These are phyloP conservation scores for Meleagris gallopavo DNA, from an alignment of 2,113 vertebrate genomes.

Conservation along the genomic window DNA sequence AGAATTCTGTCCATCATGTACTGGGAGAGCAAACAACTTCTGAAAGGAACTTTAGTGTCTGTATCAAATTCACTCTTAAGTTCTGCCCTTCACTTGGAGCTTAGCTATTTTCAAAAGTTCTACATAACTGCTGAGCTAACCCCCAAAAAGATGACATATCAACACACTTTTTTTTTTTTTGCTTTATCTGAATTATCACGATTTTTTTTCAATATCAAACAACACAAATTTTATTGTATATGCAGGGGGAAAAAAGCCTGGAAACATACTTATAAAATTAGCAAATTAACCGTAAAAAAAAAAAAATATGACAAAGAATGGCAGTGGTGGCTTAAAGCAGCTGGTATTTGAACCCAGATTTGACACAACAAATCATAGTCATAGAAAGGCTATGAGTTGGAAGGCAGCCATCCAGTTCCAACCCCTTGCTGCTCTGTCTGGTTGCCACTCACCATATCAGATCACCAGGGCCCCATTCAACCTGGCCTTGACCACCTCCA, in stretches of 20 bases:
- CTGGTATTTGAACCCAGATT: background rate
- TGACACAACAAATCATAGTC: background rate
- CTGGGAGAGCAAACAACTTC: background rate
- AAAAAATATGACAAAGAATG: background rate
- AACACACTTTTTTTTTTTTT: background rate
- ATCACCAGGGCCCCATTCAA: no score
- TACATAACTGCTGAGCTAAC: background rate
- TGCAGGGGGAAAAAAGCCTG: fast-evolving
- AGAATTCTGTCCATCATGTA: background rate
- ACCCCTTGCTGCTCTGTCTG: background rate
- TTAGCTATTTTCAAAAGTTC: background rate
- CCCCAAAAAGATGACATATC: background rate
- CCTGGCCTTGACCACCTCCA: no score
- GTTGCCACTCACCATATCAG: background rate
- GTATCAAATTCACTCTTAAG: background rate
- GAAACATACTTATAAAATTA: fast-evolving
- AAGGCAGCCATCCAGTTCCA: background rate
- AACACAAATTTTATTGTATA: background rate
- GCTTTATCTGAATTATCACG: background rate
- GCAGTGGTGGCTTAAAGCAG: background rate
- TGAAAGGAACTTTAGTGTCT: background rate
- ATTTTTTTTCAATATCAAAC: background rate
- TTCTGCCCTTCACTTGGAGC: background rate
- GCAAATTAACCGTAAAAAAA: background rate
- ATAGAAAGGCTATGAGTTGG: background rate